These are phyloP conservation scores for Myiothlypis chrysogaster DNA, from an alignment of 2,797 vertebrate genomes.

Conservation along the genomic window DNA sequence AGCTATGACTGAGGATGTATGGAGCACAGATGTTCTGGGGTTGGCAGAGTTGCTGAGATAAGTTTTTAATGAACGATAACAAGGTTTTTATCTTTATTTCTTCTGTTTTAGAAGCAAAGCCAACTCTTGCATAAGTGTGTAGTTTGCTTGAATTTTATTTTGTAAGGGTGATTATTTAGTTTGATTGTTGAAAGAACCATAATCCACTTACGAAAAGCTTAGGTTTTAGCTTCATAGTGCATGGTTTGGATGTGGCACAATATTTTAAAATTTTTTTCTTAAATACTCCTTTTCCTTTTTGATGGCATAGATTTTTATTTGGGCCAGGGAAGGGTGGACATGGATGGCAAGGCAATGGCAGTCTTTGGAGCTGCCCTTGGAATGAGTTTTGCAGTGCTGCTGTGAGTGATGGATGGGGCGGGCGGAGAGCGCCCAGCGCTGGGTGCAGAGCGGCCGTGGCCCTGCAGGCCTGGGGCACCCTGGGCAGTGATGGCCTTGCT, in stretches of 20 bases:
- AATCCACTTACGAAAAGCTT: not conserved
- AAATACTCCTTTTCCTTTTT: not conserved
- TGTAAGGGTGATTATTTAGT: not conserved
- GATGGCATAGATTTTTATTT: not conserved
- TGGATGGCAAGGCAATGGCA: not conserved
- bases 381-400: not conserved
- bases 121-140: not conserved
- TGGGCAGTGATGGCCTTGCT: rapidly evolving
- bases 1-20: not conserved
- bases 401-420: rapidly evolving
- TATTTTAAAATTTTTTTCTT: not conserved
- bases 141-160: not conserved
- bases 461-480: not conserved
- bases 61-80: slow-evolving; percentile 8
- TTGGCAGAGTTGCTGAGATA: not conserved
- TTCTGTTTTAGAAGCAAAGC: not conserved
- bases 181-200: not conserved
- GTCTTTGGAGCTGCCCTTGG: not conserved
- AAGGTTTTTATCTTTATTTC: slow-evolving; percentile 4
- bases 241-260: not conserved
- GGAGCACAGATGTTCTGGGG: slow-evolving; percentile 39
- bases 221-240: not conserved
- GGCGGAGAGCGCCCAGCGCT: rapidly evolving
- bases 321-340: not conserved
- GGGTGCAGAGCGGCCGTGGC: not conserved